Conservation (phyloP, 2,797 vertebrate genomes). For the Myotis vivesi region DNA sequence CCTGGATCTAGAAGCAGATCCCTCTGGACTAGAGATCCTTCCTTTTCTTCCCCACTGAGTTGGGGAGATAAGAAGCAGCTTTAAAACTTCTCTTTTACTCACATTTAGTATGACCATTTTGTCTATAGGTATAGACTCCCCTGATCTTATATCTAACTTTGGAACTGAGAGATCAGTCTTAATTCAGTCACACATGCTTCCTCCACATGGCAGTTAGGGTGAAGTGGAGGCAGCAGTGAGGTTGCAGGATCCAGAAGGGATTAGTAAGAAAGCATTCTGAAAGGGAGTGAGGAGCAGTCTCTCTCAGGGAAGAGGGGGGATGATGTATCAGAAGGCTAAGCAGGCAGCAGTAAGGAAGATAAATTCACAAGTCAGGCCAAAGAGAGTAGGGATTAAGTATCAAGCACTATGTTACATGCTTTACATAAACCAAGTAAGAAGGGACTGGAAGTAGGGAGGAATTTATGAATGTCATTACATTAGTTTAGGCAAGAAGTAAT, state of each 20-base stretch:
- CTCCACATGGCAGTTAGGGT: background rate
- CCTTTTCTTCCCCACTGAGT: background rate
- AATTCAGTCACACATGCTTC: conserved; percentile 18
- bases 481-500: background rate
- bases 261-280: background rate
- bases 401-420: conserved; percentile 11
- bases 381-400: background rate
- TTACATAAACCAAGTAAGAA: background rate
- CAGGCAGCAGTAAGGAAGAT: background rate
- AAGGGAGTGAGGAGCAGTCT: background rate
- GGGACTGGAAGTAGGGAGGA: background rate
- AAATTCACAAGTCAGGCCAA: background rate
- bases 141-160: conserved; percentile 35
- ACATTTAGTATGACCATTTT: conserved; percentile 7
- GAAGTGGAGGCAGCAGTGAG: background rate
- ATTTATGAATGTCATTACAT: background rate
- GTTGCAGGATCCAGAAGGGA: background rate
- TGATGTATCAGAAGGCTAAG: background rate
- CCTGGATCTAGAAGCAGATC: conserved; percentile 5
- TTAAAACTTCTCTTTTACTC: conserved; percentile 35
- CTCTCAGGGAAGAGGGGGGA: background rate
- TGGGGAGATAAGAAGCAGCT: background rate
- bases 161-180: conserved; percentile 41
- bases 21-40: background rate
- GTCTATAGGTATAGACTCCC: background rate